Conservation (phyloP, 1,140 invertebrate species). For the Glomeris maerens region DNA sequence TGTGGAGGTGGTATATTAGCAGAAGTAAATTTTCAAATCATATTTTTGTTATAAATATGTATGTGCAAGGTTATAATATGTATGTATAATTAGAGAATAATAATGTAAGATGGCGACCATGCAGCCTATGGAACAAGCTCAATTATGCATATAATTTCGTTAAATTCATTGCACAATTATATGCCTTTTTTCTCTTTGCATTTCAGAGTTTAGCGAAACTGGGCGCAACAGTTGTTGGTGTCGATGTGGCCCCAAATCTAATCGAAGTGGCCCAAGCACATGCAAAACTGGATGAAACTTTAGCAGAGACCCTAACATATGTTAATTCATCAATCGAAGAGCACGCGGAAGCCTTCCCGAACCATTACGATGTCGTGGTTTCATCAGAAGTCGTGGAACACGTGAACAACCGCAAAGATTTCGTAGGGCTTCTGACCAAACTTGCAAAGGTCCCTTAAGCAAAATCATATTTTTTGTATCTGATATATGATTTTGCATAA, state of each 20-base stretch:
- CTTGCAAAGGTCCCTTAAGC: slow-evolving; percentile 43
- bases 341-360: slow-evolving; percentile 32
- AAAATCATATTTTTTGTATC: neutral
- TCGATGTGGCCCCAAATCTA: slow-evolving; percentile 59
- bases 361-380: slow-evolving; percentile 65
- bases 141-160: no score
- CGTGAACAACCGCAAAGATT: slow-evolving; percentile 55
- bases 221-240: slow-evolving; percentile 64
- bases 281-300: slow-evolving; percentile 28
- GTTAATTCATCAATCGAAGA: slow-evolving; percentile 39
- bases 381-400: slow-evolving; percentile 88
- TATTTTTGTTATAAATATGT: no score
- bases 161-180: no score
- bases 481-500: neutral
- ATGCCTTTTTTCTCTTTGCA: slow-evolving; percentile 13
- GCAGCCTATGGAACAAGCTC: no score
- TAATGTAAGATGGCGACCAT: no score
- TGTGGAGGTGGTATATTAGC: no score
- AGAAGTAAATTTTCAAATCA: no score
- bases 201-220: slow-evolving; percentile 48
- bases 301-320: slow-evolving; percentile 22
- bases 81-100: no score
- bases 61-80: no score
- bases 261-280: slow-evolving; percentile 51
- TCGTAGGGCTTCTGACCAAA: slow-evolving; percentile 54